phyloP scores from a whole-genome alignment of 2,113 vertebrate genomes.

The Apteryx owenii region DNA sequence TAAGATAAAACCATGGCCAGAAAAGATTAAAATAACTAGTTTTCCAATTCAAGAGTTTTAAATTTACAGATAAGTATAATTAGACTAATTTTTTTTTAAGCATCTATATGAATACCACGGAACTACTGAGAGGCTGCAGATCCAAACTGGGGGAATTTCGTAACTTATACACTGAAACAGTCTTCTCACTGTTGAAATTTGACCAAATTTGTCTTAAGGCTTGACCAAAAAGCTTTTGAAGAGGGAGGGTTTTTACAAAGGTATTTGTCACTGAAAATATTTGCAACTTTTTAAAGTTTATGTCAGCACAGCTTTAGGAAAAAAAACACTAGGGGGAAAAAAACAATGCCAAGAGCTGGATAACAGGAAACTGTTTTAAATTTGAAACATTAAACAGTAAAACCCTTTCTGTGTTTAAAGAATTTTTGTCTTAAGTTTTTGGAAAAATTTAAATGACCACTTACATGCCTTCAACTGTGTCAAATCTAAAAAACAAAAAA shows the following conservation, averaged over 20 bases:
- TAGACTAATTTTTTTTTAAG: not conserved
- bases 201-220: not conserved
- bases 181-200: not conserved
- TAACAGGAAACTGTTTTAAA: conserved; percentile 47
- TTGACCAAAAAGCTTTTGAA: not conserved
- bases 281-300: not conserved
- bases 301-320: conserved; percentile 23
- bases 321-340: not conserved
- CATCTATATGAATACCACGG: not conserved
- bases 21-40: not conserved
- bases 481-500: conserved; percentile 91
- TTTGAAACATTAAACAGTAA: conserved; percentile 63
- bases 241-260: not conserved
- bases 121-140: not conserved
- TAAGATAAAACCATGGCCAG: not conserved
- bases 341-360: conserved; percentile 18
- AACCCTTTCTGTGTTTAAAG: conserved; percentile 40
- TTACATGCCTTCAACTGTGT: conserved; percentile 96
- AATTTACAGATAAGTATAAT: not conserved
- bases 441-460: conserved; percentile 85
- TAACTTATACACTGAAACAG: not conserved
- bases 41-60: not conserved
- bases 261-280: conserved; percentile 4
- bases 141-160: not conserved
- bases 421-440: conserved; percentile 63